Evolutionary conservation across 2,888 invertebrate species (phyloP).

Genomic region (Drosophila gaucha): DNA sequence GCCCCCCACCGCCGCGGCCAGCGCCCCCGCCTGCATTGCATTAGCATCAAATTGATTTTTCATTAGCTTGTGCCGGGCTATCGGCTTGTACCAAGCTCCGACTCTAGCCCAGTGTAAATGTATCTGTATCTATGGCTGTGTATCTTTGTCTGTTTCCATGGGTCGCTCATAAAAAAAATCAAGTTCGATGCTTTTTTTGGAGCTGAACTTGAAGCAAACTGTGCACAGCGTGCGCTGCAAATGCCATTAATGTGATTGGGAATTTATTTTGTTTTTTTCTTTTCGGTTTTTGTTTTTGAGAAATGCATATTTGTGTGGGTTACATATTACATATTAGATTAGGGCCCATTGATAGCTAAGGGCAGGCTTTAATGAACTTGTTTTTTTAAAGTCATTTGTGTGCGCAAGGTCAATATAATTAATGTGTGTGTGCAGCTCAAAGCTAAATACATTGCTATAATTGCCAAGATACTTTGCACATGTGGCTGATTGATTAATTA

Average conservation of each 20-base stretch:
- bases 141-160: conserved; percentile 12
- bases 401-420: conserved; percentile 54
- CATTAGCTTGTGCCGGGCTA: conserved; percentile 63
- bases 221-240: conserved; percentile 57
- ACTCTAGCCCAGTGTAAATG: conserved; percentile 7
- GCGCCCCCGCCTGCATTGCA: conserved; percentile 30
- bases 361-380: conserved; percentile 55
- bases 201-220: conserved; percentile 50
- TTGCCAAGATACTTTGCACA: conserved; percentile 41
- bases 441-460: conserved; percentile 11
- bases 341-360: conserved; percentile 49
- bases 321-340: conserved; percentile 63
- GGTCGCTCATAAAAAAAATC: conserved; percentile 24
- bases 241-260: conserved; percentile 52
- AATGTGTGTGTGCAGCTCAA: conserved; percentile 17
- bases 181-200: conserved; percentile 33
- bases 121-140: conserved; percentile 34
- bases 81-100: conserved; percentile 45
- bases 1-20: no score
- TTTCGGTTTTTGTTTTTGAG: conserved; percentile 16
- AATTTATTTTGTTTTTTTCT: conserved; percentile 17
- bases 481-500: conserved; percentile 48
- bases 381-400: conserved; percentile 22
- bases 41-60: conserved; percentile 70
- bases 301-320: conserved; percentile 44